Conservation (phyloP, 1,140 invertebrate genomes). For the Aphelenchoides avenae region DNA sequence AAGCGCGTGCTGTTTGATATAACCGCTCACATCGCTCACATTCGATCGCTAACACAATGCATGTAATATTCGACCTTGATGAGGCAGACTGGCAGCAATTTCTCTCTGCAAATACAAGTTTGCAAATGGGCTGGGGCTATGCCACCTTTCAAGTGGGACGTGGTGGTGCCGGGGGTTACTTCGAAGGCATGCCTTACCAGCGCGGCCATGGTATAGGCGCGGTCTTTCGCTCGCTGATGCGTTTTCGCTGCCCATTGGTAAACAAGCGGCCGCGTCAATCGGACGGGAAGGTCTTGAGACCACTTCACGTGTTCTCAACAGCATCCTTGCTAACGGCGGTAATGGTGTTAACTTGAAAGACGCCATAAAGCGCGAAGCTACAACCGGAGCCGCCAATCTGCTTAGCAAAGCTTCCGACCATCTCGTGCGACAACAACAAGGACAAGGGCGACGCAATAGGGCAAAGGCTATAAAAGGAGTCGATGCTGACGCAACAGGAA, state of each 20-base stretch:
- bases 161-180: background rate
- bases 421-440: constrained; percentile 6
- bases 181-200: constrained; percentile 18
- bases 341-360: constrained; percentile 18
- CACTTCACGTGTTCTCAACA: constrained; percentile 5
- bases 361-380: constrained; percentile 1
- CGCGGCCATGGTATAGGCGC: constrained; percentile 12
- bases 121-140: too few species aligned
- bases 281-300: constrained; percentile 15
- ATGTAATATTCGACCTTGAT: constrained; percentile 14
- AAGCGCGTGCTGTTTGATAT: background rate
- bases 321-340: too few species aligned
- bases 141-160: background rate
- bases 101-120: too few species aligned
- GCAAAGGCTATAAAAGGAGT: background rate
- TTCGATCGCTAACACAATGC: constrained; percentile 12
- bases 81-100: constrained; percentile 8
- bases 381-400: constrained; percentile 4
- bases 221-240: constrained; percentile 16
- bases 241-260: constrained; percentile 16
- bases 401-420: constrained; percentile 8
- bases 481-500: background rate
- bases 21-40: too few species aligned
- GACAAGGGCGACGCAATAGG: constrained; percentile 14
- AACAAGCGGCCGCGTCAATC: constrained; percentile 6